Evolutionary conservation across 2,113 vertebrate species (phyloP).

Genomic region (Amblyornis subalaris): DNA sequence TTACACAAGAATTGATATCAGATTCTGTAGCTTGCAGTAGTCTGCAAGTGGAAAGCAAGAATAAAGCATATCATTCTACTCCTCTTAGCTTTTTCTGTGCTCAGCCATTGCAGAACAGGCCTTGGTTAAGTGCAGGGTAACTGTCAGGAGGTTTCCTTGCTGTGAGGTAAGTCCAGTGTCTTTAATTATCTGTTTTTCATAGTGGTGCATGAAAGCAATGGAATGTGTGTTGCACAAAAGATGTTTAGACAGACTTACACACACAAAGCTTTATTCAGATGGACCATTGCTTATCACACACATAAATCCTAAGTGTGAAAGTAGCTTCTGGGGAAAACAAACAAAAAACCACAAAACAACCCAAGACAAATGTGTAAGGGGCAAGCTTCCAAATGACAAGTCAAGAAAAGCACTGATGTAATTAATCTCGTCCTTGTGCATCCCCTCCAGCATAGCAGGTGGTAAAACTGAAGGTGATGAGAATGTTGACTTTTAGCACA

Average conservation of each 20-base stretch:
- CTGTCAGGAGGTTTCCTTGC: neutral
- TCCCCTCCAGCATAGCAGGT: fast-evolving
- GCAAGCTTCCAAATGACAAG: neutral
- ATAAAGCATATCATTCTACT: neutral
- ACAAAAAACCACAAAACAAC: neutral
- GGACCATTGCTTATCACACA: neutral
- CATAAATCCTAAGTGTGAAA: neutral
- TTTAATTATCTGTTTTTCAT: neutral
- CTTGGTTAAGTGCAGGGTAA: neutral
- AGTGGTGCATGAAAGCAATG: neutral
- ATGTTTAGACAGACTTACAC: neutral
- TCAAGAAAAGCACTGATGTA: neutral
- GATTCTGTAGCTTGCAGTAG: neutral
- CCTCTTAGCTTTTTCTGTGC: neutral
- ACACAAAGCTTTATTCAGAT: neutral
- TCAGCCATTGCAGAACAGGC: fast-evolving
- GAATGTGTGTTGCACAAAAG: neutral
- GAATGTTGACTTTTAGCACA: neutral
- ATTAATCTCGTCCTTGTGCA: neutral
- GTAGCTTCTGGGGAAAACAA: neutral
- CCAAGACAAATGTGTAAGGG: neutral
- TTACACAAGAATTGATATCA: neutral
- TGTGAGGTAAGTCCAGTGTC: neutral
- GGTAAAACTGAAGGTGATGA: neutral
- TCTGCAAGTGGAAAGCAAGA: neutral